These are phyloP conservation scores for Oscarella lobularis DNA, from an alignment of 37 sponge, comb jelly and placozoan genomes.

Conservation along the genomic window DNA sequence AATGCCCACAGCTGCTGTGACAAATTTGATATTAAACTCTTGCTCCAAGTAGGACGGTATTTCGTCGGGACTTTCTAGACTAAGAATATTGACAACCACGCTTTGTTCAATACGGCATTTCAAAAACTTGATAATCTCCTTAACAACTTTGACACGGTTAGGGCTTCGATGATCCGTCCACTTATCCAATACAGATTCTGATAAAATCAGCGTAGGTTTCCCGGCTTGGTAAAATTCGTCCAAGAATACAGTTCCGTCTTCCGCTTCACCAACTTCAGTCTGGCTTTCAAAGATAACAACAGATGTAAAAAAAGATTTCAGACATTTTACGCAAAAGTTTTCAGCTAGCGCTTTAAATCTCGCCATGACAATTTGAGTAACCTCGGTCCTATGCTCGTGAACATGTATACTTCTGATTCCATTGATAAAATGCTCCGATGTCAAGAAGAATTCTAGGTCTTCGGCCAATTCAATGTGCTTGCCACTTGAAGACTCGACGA, in stretches of 20 bases:
- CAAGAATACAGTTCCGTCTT: neutral
- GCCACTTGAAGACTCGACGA: too few relatives aligned
- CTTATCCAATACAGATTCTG: too few relatives aligned
- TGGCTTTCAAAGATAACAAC: too few relatives aligned
- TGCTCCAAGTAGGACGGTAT: neutral
- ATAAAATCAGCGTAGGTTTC: neutral
- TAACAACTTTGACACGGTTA: neutral
- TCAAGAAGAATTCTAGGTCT: neutral
- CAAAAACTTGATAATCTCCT: neutral
- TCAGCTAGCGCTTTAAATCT: neutral
- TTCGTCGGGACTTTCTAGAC: neutral
- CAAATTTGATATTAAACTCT: neutral
- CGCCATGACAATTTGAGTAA: neutral
- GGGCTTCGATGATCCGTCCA: too few relatives aligned
- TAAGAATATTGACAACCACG: neutral
- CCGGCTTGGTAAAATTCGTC: neutral
- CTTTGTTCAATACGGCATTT: neutral
- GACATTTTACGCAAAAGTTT: neutral
- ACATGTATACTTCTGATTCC: neutral
- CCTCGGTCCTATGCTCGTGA: neutral
- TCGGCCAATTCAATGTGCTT: neutral
- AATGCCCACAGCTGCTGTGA: neutral
- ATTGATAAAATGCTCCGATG: neutral
- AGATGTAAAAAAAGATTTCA: neutral
- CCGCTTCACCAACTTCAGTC: neutral